Evolutionary conservation across 2,797 vertebrate species (phyloP).

Genomic region (Coluber constrictor): DNA sequence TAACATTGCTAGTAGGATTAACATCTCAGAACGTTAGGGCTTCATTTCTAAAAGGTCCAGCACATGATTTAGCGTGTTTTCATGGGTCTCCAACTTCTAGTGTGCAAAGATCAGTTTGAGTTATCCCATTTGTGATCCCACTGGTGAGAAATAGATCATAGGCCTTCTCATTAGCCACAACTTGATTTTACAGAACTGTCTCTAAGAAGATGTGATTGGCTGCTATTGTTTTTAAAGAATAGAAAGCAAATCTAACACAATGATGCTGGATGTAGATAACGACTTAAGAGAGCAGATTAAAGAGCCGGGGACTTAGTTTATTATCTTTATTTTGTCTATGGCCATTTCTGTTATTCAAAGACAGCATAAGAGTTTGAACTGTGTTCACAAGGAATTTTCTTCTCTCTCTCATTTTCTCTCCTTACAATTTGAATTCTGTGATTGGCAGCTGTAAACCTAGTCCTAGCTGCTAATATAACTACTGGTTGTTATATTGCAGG

Average conservation of each 20-base stretch:
- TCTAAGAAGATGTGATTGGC: background rate
- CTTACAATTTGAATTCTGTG: conserved; percentile 1
- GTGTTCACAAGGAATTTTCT: conserved; percentile 20
- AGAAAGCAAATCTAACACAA: background rate
- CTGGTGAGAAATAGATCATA: background rate
- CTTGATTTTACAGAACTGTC: background rate
- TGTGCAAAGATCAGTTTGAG: background rate
- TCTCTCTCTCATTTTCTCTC: background rate
- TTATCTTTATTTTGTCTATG: background rate
- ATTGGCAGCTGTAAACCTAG: background rate
- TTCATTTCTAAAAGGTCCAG: background rate
- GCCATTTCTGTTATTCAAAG: conserved; percentile 16
- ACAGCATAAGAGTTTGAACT: background rate
- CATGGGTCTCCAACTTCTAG: background rate
- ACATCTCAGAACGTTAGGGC: background rate
- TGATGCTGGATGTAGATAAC: conserved; percentile 6
- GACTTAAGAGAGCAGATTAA: background rate
- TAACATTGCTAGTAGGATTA: background rate
- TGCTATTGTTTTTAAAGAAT: background rate
- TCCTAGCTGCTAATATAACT: background rate
- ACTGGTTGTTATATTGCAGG: background rate
- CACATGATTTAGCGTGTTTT: accelerated
- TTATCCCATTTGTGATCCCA: background rate
- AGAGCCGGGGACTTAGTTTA: background rate
- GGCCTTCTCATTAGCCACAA: background rate